Conservation (phyloP, 1,140 invertebrate genomes). For the Rhyacophila brunnea region DNA sequence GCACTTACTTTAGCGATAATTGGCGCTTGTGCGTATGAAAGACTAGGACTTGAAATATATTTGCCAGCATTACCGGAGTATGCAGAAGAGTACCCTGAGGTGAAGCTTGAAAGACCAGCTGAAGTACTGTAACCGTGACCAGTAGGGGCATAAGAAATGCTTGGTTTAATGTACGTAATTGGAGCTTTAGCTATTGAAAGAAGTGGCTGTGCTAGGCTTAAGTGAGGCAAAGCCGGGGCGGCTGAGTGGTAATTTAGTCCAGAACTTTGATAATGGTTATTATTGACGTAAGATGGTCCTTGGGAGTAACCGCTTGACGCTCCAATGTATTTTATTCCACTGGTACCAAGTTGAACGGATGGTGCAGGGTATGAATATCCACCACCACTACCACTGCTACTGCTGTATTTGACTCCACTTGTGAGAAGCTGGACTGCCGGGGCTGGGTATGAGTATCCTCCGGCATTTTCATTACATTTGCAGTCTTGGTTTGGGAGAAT, state of each 20-base stretch:
- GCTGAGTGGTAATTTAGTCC: slow-evolving; percentile 26
- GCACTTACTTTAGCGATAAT: slow-evolving; percentile 52
- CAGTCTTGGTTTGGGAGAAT: slow-evolving; percentile 42
- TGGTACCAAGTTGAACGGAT: slow-evolving; percentile 41
- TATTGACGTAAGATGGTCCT: slow-evolving; percentile 12
- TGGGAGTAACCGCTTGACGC: slow-evolving; percentile 31
- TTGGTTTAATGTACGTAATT: slow-evolving; percentile 38
- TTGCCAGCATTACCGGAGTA: slow-evolving; percentile 5
- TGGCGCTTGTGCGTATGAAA: slow-evolving; percentile 46
- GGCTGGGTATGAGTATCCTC: slow-evolving; percentile 47
- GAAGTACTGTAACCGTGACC: slow-evolving; percentile 50
- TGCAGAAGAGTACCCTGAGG: slow-evolving; percentile 9
- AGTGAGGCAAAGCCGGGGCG: slow-evolving; percentile 26
- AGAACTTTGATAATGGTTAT: background rate
- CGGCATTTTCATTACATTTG: slow-evolving; percentile 37
- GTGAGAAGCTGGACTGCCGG: slow-evolving; percentile 45
- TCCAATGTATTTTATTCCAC: slow-evolving; percentile 38
- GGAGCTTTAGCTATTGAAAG: slow-evolving; percentile 33
- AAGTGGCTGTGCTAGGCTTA: slow-evolving; percentile 20
- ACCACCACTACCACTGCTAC: slow-evolving; percentile 19
- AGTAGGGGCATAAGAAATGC: slow-evolving; percentile 37
- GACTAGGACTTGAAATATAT: slow-evolving; percentile 18
- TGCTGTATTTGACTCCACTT: slow-evolving; percentile 37
- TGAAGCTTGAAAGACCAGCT: slow-evolving; percentile 44
- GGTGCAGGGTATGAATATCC: slow-evolving; percentile 50